Evolutionary conservation across 2,113 vertebrate species (phyloP), one percentile per base, ranked within the genome.

Genomic region (Dryoscopus gambensis): DNA sequence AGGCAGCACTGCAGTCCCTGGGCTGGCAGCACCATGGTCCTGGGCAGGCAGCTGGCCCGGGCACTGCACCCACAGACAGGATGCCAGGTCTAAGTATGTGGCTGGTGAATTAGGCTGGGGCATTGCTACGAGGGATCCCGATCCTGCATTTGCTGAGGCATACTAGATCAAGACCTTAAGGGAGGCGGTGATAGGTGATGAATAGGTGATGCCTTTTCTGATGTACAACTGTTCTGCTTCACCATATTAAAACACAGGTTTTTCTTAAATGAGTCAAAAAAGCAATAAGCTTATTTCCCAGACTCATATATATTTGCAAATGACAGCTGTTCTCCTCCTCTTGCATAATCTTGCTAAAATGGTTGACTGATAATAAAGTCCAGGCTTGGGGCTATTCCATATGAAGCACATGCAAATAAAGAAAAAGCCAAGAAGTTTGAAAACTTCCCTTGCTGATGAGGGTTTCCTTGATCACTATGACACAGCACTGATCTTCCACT

Each of bases 1-100:
- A 5, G 9, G 20, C 44, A 76, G 3, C 27, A 25, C n/a, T 0
- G 0, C 11, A 7, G 40, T 42, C 52, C 11, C 73, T 76, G n/a
- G 9, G 42, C 15, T 3, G n/a, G 52, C 52, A 53, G 50, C 50
- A 53, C 50, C 31, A 5, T 15, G 49, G 47, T 1, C 56, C n/a
- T 37, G n/a, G n/a, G 57, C n/a, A 4, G 57, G 16, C 57, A 62
- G 50, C 56, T 39, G 40, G n/a, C 71, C 10, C 0, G 4, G 3
- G 33, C 0, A 0, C 39, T 10, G 3, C 6, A 11, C 31, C 33
- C 71, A 27, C 9, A 5, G 11, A 15, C 1, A 28, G 23, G 64
- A 37, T 39, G 47, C 30, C 49, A 42, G 39, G 39, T 24, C 57
- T 68, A 44, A 23, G 46, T 0, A 0, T 4, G 13, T 2, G 12